Conservation (phyloP, 2,888 invertebrate species). For the Tiphia femorata region DNA sequence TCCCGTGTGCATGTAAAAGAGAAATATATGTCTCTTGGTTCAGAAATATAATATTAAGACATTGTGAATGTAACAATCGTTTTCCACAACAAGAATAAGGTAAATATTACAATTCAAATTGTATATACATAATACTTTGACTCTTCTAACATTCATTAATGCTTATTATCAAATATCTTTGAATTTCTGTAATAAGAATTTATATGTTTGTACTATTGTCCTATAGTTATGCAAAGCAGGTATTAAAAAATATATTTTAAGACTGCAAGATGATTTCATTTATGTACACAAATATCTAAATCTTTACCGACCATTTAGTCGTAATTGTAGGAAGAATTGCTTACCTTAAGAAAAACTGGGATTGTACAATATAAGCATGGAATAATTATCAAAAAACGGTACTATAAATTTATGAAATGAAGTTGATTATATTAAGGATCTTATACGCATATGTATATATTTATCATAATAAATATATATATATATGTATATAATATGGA, state of each 20-base stretch:
- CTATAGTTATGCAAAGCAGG: too few species aligned
- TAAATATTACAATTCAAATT: not conserved
- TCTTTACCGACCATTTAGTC: too few species aligned
- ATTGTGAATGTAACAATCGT: not conserved
- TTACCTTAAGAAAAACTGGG: too few species aligned
- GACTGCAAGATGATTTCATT: too few species aligned
- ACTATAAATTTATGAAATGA: conserved; percentile 30
- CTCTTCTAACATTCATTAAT: not conserved
- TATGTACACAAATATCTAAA: too few species aligned
- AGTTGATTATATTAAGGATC: conserved; percentile 31
- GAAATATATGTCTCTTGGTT: not conserved
- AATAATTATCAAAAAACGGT: conserved; percentile 10
- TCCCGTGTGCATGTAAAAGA: not conserved
- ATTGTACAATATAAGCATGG: not conserved
- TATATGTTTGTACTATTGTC: too few species aligned
- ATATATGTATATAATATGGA: too few species aligned
- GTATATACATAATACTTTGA: not conserved
- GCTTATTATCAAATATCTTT: too few species aligned
- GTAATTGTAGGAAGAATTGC: too few species aligned
- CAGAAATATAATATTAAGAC: not conserved
- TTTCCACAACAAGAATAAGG: not conserved
- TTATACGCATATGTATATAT: conserved; percentile 34
- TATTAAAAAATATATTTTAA: too few species aligned
- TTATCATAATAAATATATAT: too few species aligned
- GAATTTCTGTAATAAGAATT: too few species aligned